Percentiles rank a stretch among this genome's conserved stretches.
phyloP scores from a whole-genome alignment of 2,113 vertebrate genomes.

The Grammomys surdaster region DNA sequence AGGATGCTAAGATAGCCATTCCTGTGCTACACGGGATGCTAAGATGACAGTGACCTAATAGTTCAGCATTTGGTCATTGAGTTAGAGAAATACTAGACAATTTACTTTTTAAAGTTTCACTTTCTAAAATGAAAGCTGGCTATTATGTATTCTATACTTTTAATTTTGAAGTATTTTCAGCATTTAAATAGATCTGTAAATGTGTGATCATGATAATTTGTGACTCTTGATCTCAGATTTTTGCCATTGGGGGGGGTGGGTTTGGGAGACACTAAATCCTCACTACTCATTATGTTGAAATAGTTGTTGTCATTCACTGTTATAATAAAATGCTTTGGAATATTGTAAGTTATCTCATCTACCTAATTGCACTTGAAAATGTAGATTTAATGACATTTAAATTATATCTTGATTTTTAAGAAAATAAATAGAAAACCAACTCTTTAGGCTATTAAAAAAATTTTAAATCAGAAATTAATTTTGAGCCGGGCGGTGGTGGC shows the following conservation, averaged over 20 bases:
- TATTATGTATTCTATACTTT: not conserved
- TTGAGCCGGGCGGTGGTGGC: no score
- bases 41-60: not conserved
- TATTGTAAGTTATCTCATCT: not conserved
- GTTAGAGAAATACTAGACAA: not conserved
- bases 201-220: not conserved
- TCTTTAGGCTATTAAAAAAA: not conserved
- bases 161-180: slow-evolving; percentile 6
- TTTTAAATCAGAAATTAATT: no score
- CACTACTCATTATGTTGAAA: not conserved
- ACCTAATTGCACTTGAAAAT: not conserved
- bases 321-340: not conserved
- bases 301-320: not conserved
- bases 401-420: not conserved
- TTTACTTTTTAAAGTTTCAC: not conserved
- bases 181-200: not conserved
- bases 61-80: not conserved
- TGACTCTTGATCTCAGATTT: not conserved
- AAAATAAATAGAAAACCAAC: slow-evolving; percentile 29
- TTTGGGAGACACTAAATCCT: not conserved
- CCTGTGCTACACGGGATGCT: not conserved
- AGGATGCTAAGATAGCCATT: not conserved
- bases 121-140: slow-evolving; percentile 3
- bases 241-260: not conserved
- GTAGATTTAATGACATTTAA: not conserved